Percentiles rank a stretch among this genome's conserved stretches.
Evolutionary conservation across 2,888 invertebrate genomes (phyloP).

Genomic region (Stictocephala bisonia): DNA sequence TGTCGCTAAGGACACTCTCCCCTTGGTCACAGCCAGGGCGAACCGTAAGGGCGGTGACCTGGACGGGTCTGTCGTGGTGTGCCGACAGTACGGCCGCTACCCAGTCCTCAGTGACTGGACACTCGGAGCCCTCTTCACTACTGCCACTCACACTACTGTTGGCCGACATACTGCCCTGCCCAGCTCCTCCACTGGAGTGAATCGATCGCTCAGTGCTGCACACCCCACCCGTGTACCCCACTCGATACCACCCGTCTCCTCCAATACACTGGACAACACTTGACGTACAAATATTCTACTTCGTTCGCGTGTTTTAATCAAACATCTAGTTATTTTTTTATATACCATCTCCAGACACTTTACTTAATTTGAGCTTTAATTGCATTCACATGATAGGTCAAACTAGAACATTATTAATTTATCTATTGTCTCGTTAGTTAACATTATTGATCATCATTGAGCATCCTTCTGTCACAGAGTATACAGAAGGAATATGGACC

Average conservation of each 20-base stretch:
- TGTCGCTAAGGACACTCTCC: constrained; percentile 81
- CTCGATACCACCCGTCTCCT: constrained; percentile 33
- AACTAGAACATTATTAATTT: no score
- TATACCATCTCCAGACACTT: no score
- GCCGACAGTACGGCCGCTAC: constrained; percentile 67
- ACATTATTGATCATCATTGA: no score
- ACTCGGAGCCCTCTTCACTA: constrained; percentile 61
- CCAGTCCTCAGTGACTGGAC: constrained; percentile 71
- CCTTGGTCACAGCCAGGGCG: constrained; percentile 69
- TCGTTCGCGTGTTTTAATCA: no score
- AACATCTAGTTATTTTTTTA: no score
- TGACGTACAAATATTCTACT: no score
- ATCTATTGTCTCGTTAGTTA: no score
- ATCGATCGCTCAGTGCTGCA: constrained; percentile 64
- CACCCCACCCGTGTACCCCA: constrained; percentile 66
- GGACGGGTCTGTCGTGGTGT: constrained; percentile 64
- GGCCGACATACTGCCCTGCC: constrained; percentile 56
- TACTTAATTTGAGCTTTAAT: no score
- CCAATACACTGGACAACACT: no score
- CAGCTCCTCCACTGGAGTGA: constrained; percentile 65
- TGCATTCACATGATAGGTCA: no score
- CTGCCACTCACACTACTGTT: constrained; percentile 40
- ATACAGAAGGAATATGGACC: no score
- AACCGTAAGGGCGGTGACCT: constrained; percentile 68
- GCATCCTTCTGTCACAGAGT: no score